These are phyloP conservation scores for Zaprionus lineosus DNA, from an alignment of 2,888 invertebrate species.

Conservation along the genomic window DNA sequence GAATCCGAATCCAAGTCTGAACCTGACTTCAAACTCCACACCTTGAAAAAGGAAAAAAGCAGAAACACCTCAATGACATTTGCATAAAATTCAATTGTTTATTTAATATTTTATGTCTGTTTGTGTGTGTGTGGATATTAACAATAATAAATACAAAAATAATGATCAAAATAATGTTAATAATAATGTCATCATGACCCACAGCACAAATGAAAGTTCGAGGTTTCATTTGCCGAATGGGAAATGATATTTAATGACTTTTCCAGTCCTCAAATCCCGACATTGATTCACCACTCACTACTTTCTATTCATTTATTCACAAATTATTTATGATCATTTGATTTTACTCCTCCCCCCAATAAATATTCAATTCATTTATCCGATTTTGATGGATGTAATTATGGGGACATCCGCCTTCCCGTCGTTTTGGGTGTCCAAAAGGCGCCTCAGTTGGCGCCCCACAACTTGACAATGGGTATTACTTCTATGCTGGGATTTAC, in stretches of 20 bases:
- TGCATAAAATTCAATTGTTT: slow-evolving; percentile 66
- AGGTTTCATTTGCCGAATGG: slow-evolving; percentile 5
- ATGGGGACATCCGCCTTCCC: slow-evolving; percentile 32
- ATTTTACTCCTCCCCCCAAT: slow-evolving; percentile 40
- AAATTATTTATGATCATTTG: slow-evolving; percentile 64
- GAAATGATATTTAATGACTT: slow-evolving; percentile 23
- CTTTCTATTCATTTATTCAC: too few species aligned
- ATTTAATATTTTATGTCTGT: slow-evolving; percentile 28
- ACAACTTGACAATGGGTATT: background rate
- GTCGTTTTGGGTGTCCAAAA: background rate
- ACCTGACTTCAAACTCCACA: slow-evolving; percentile 9
- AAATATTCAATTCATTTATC: slow-evolving; percentile 59
- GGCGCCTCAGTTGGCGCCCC: slow-evolving; percentile 41
- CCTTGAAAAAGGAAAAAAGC: slow-evolving; percentile 32
- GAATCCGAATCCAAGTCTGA: slow-evolving; percentile 6
- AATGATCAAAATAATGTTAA: too few species aligned
- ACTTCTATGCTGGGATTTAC: too few species aligned
- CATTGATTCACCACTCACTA: too few species aligned
- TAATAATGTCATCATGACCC: slow-evolving; percentile 69
- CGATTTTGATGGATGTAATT: background rate
- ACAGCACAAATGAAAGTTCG: slow-evolving; percentile 9
- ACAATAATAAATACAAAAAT: slow-evolving; percentile 70
- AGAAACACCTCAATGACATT: slow-evolving; percentile 65
- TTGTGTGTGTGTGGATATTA: slow-evolving; percentile 48
- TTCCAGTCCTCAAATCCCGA: too few species aligned